Base-by-base conservation (phyloP, 2,888 invertebrate genomes). In the Exephanes ischioxanthus region DNA sequence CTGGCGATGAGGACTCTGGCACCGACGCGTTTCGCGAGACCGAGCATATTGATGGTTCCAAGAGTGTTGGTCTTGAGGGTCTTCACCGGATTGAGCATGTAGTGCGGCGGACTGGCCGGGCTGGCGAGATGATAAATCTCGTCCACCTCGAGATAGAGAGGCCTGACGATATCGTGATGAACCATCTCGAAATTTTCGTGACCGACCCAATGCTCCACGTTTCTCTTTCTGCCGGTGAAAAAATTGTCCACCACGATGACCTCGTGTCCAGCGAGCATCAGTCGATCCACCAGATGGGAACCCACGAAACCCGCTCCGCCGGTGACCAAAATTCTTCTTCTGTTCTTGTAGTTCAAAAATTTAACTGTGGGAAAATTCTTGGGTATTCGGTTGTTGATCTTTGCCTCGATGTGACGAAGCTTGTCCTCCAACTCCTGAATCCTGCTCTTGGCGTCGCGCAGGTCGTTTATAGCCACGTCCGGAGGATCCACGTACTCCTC, bases 221-320 rank as follows among this genome's bases (percentile, higher is more conserved):
- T 99, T 55, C 98, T 96, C 93, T 99, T 99, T 19, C 99, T 96
- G 0, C 99, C 99, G 0, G 99, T 99, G 94, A 99, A 99, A 94
- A 99, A 99, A 94, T 99, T 99, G 94, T 99, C 99, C 1, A 97
- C 98, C 0, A 99, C 99, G 90, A 98, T 99, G 0, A 99, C 96
- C 95, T 99, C 99, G 94, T 99, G 99, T 0, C 99, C 99, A 91
- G 97, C 97, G 88, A 97, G 95, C 99, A 99, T 99, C 76, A 99
- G 95, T 88, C 97, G 95, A 94, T 99, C 99, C 0, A 99, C 99
- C 37, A 99, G 95, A 94, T 99, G 99, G 0, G 99, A 99, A 0
- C 99, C 99, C n/a, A 99, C 99, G 95, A 99, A 99, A 2, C 99
- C 99, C 6, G 99, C 99, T 14, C 99, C 99, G 67, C 99, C 99